Evolutionary conservation across 1,140 invertebrate species (phyloP).

Genomic region (Contarinia nasturtii): DNA sequence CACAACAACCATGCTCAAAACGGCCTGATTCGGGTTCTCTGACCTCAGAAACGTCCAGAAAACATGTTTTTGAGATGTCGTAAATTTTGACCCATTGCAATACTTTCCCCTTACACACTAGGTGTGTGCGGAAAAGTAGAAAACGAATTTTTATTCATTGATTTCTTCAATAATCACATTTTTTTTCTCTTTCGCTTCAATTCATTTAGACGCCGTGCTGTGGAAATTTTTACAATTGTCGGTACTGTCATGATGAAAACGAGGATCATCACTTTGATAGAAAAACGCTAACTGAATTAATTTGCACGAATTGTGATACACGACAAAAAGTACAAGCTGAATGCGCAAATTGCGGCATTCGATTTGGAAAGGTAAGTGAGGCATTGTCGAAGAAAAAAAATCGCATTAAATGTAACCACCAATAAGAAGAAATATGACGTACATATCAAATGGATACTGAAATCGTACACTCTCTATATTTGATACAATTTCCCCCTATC

Average conservation of each 20-base stretch:
- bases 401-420: too few relatives aligned
- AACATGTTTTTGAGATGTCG: too few relatives aligned
- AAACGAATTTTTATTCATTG: too few relatives aligned
- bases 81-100: too few relatives aligned
- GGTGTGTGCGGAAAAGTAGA: too few relatives aligned
- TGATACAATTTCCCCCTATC: background rate
- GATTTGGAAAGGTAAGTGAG: constrained; percentile 44
- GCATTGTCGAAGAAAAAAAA: background rate
- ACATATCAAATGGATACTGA: too few relatives aligned
- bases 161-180: too few relatives aligned
- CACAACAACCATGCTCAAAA: too few relatives aligned
- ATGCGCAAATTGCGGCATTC: constrained; percentile 50
- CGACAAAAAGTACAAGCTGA: constrained; percentile 58
- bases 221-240: constrained; percentile 67
- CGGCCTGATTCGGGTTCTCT: too few relatives aligned
- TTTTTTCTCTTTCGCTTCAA: constrained; percentile 3
- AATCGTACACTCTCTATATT: background rate
- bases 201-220: constrained; percentile 63
- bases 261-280: constrained; percentile 65
- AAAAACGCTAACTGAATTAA: constrained; percentile 59
- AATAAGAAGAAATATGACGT: background rate
- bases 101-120: too few relatives aligned
- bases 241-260: constrained; percentile 75
- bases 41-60: too few relatives aligned
- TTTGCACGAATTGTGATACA: constrained; percentile 63